Evolutionary conservation across 2,113 vertebrate species (phyloP).

Genomic region (Gavialis gangeticus): DNA sequence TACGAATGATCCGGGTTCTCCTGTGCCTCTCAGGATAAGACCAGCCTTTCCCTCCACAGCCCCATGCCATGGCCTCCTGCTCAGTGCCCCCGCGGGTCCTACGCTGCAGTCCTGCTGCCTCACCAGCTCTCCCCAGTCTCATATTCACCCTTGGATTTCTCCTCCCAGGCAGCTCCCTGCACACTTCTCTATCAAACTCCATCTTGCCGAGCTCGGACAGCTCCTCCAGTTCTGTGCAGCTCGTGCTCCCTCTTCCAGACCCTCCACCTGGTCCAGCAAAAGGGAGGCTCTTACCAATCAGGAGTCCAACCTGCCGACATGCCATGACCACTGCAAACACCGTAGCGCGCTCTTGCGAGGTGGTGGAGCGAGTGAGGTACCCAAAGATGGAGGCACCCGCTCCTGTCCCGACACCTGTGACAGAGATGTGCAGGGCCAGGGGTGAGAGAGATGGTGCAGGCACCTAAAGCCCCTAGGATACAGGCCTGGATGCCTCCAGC

Average conservation of each 20-base stretch:
- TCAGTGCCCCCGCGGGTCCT: not conserved
- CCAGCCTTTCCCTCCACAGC: too few species aligned
- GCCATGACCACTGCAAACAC: conserved; percentile 87
- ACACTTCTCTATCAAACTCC: too few species aligned
- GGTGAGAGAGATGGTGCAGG: not conserved
- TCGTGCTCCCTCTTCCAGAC: too few species aligned
- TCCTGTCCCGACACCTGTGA: conserved; percentile 83
- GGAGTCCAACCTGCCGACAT: conserved; percentile 84
- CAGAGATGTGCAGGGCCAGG: not conserved
- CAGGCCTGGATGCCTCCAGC: not conserved
- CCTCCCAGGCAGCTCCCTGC: too few species aligned
- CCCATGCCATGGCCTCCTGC: not conserved
- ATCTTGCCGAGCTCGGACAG: too few species aligned
- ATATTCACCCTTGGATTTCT: too few species aligned
- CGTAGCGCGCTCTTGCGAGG: conserved; percentile 79
- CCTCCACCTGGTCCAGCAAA: too few species aligned
- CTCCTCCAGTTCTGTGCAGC: too few species aligned
- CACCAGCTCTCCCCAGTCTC: not conserved
- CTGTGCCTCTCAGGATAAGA: too few species aligned
- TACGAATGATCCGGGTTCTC: too few species aligned
- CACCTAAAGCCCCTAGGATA: not conserved
- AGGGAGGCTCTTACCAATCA: conserved; percentile 80
- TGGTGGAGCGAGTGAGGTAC: conserved; percentile 80
- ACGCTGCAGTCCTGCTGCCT: not conserved
- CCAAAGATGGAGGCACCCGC: conserved; percentile 86